Conservation (phyloP, 2,797 vertebrate genomes). For the Leptodactylus fallax region DNA sequence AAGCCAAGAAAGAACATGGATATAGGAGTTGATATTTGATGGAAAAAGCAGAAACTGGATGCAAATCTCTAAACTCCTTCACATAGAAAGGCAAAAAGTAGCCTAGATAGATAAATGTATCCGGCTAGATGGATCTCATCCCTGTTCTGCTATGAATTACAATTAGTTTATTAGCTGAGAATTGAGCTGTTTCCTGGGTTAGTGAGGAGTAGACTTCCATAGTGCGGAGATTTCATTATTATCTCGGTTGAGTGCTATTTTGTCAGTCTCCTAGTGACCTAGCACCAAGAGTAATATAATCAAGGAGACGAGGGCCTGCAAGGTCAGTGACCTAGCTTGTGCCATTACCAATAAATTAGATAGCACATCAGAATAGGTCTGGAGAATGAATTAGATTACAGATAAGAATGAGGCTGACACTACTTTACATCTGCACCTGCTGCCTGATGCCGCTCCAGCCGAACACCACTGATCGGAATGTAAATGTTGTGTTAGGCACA, state of each 20-base stretch:
- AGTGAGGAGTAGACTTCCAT: conserved; percentile 11
- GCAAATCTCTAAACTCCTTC: no score
- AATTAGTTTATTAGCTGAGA: neutral
- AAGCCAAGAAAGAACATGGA: no score
- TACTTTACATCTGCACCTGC: conserved; percentile 27
- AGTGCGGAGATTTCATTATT: conserved; percentile 50
- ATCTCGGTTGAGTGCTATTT: conserved; percentile 49
- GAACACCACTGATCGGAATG: conserved; percentile 1
- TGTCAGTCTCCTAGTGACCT: conserved; percentile 28
- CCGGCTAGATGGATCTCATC: no score
- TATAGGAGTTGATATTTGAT: no score
- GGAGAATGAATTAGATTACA: conserved; percentile 55
- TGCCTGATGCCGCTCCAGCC: neutral
- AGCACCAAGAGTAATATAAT: conserved; percentile 54
- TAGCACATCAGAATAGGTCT: conserved; percentile 47
- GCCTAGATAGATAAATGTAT: no score
- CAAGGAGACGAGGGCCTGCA: conserved; percentile 50
- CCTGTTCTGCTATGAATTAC: no score
- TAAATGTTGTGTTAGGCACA: conserved; percentile 15
- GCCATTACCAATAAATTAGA: conserved; percentile 60
- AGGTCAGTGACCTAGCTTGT: conserved; percentile 60
- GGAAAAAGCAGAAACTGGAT: no score
- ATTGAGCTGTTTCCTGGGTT: neutral
- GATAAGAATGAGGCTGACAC: conserved; percentile 15
- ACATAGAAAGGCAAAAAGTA: no score